Conservation (phyloP, 2,113 vertebrate genomes). For the Malurus cyaneus region DNA sequence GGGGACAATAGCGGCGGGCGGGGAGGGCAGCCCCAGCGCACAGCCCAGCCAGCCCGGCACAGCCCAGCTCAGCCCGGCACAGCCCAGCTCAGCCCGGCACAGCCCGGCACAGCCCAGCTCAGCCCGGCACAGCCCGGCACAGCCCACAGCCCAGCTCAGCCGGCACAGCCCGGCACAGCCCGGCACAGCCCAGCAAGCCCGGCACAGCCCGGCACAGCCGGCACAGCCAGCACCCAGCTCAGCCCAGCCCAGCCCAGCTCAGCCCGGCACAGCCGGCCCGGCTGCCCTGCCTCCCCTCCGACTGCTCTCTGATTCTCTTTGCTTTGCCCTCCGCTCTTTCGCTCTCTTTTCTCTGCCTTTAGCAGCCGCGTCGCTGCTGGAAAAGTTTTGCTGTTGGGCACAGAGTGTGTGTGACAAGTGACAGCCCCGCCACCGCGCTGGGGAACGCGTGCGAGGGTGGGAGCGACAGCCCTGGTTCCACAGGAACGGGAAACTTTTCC, state of each 20-base stretch:
- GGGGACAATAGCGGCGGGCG: constrained; percentile 20
- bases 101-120: too few relatives aligned
- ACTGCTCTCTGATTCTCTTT: accelerated
- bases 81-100: too few relatives aligned
- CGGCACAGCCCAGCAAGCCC: too few relatives aligned
- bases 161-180: too few relatives aligned
- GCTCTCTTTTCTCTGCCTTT: background rate
- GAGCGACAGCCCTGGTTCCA: accelerated
- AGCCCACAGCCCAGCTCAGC: too few relatives aligned
- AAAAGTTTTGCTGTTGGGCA: background rate
- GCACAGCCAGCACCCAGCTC: too few relatives aligned
- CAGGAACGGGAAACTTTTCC: accelerated
- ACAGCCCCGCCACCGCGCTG: background rate
- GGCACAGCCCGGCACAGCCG: background rate
- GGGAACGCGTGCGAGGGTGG: accelerated
- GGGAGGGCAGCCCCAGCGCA: background rate
- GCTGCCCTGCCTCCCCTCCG: background rate
- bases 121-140: too few relatives aligned
- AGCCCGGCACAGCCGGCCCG: background rate
- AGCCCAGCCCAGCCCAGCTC: too few relatives aligned
- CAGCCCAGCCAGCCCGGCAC: too few relatives aligned
- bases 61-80: background rate
- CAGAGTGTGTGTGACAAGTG: background rate
- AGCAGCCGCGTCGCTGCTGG: background rate
- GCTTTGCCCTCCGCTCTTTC: background rate